Evolutionary conservation across 1,140 invertebrate species (phyloP).

Genomic region (Philopotamus ludificatus): DNA sequence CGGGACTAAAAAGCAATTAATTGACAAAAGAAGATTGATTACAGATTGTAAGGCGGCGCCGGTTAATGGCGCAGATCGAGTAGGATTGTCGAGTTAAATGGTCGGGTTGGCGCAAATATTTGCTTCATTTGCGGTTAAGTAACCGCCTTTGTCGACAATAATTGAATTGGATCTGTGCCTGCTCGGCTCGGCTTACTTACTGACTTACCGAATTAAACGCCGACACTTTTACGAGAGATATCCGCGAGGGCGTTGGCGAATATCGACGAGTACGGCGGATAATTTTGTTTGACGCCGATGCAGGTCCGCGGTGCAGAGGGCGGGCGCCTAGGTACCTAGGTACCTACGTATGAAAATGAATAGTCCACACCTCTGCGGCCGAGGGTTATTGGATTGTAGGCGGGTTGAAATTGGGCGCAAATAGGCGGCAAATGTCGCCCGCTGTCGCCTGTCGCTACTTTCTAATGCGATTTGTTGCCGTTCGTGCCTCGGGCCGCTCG

Average conservation of each 20-base stretch:
- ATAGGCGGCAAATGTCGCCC: conserved; percentile 37
- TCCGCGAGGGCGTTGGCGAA: background rate
- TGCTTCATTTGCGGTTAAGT: conserved; percentile 40
- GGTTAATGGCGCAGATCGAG: conserved; percentile 34
- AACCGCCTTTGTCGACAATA: conserved; percentile 31
- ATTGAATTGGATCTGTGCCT: conserved; percentile 40
- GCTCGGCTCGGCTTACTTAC: conserved; percentile 26
- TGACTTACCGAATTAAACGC: conserved; percentile 37
- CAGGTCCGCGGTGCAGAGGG: no score
- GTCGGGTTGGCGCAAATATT: conserved; percentile 40
- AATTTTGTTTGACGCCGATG: no score
- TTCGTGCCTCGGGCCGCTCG: conserved; percentile 24
- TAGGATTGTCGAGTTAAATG: conserved; percentile 36
- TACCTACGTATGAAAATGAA: no score
- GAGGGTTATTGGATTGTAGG: conserved; percentile 38
- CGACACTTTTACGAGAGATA: background rate
- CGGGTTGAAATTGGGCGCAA: conserved; percentile 39
- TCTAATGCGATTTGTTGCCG: conserved; percentile 37
- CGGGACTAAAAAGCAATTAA: conserved; percentile 35
- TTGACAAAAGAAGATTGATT: conserved; percentile 37
- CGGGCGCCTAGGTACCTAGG: no score
- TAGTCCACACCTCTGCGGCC: no score
- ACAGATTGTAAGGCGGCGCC: conserved; percentile 28
- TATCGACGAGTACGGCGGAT: background rate
- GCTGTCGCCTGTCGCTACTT: conserved; percentile 36